Evolutionary conservation across 2,797 vertebrate species (phyloP), one percentile per base, ranked within the genome.

Genomic region (Loriculus beryllinus): DNA sequence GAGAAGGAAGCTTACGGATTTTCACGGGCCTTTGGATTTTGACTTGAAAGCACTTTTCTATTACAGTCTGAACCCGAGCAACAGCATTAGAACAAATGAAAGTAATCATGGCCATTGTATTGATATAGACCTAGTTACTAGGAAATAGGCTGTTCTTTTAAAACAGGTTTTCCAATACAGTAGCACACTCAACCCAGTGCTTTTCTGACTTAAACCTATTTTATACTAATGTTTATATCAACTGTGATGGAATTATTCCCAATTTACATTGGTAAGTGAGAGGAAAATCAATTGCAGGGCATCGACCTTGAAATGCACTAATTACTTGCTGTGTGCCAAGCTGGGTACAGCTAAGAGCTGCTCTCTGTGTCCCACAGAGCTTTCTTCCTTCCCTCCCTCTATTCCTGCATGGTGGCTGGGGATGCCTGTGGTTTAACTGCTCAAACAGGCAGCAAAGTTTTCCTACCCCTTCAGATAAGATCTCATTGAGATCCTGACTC

Each of bases 161-260:
- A 42, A 90, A 52, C 43, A 1, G 18, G 13, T n/a, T 90, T 84
- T 95, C 76, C 3, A 0, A 42, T 91, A 31, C 23, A 67, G 42
- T 59, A 81, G 72, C n/a, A 35, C 21, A 25, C 71, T 92, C 40
- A 52, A 71, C 35, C n/a, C 26, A 33, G 13, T 0, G 5, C 59
- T 84, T 91, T 93, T 77, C 62, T 0, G 1, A 35, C 62, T 92
- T 88, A 75, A 87, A 63, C 57, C 23, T 75, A n/a, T 87, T 92
- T 94, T 90, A 45, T 78, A 67, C 37, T 82, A 65, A 74, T 81
- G 83, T 83, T 76, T 94, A 48, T 70, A 88, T 89, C 89, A 92
- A 37, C 48, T 77, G 86, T 67, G 91, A 68, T 65, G 78, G 76
- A 93, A 92, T 95, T 94, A 88, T 63, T 92, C 54, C 71, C 63